phyloP scores from a whole-genome alignment of 1,140 invertebrate species.

The Atta cephalotes region DNA sequence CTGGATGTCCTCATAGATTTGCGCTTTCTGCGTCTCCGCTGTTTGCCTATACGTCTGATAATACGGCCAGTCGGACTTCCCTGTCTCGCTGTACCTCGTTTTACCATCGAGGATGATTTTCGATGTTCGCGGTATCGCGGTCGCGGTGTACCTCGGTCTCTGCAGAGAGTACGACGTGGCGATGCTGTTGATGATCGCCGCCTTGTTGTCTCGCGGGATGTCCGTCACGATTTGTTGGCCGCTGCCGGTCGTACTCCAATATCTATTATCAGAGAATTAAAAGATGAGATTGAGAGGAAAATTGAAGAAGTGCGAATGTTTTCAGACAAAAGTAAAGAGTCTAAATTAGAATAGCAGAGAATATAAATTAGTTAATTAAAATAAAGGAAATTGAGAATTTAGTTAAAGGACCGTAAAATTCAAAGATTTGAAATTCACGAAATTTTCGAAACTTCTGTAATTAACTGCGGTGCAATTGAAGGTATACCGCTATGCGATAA shows the following conservation, averaged over 20 bases:
- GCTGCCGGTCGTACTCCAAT: slow-evolving; percentile 81
- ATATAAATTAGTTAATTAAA: slow-evolving; percentile 49
- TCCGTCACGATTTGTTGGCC: slow-evolving; percentile 71
- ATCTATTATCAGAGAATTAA: slow-evolving; percentile 73
- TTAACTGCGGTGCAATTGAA: slow-evolving; percentile 16
- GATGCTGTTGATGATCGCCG: slow-evolving; percentile 91
- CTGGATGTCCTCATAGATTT: slow-evolving; percentile 82
- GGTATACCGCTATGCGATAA: neutral
- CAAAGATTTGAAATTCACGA: slow-evolving; percentile 14
- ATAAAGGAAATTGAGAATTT: slow-evolving; percentile 20
- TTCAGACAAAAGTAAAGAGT: neutral
- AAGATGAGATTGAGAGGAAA: neutral
- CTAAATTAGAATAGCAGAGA: neutral
- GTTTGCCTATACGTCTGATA: slow-evolving; percentile 75
- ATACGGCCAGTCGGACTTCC: slow-evolving; percentile 73
- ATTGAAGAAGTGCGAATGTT: neutral
- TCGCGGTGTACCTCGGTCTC: slow-evolving; percentile 83
- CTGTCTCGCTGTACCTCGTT: slow-evolving; percentile 6
- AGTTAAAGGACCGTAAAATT: slow-evolving; percentile 6
- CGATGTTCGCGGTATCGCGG: slow-evolving; percentile 68
- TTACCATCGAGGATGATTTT: slow-evolving; percentile 51
- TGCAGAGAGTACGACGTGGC: slow-evolving; percentile 88
- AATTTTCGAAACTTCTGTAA: slow-evolving; percentile 7
- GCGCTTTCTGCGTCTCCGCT: slow-evolving; percentile 77
- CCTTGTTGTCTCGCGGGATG: slow-evolving; percentile 88